These are phyloP conservation scores for Dendropsophus ebraccatus DNA, from an alignment of 2,113 vertebrate genomes.

Conservation along the genomic window DNA sequence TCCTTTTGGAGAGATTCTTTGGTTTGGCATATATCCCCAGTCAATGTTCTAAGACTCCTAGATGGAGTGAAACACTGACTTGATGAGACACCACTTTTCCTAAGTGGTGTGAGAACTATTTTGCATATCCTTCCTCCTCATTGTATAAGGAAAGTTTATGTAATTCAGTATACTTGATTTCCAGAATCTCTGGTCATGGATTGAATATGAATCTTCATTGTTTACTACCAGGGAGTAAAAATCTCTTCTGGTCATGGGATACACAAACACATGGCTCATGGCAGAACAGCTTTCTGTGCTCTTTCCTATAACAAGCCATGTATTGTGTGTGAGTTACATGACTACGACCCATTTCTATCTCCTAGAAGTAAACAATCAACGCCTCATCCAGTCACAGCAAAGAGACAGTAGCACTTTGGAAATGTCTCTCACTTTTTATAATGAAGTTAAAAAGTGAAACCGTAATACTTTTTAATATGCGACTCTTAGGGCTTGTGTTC, in stretches of 20 bases:
- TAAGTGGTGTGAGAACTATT: too few species aligned
- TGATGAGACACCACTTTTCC: too few species aligned
- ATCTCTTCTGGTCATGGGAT: background rate
- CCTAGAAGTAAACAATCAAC: background rate
- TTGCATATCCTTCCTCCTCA: too few species aligned
- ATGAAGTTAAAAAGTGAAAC: background rate
- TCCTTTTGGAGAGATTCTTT: too few species aligned
- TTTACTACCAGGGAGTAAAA: background rate
- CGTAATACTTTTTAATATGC: background rate
- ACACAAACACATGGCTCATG: background rate
- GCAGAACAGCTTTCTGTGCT: background rate
- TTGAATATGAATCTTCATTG: background rate
- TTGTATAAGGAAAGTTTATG: too few species aligned
- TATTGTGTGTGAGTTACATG: background rate
- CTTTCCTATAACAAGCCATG: background rate
- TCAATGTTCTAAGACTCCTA: too few species aligned
- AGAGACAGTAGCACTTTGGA: too few species aligned
- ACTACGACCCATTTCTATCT: background rate
- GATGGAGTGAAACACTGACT: too few species aligned
- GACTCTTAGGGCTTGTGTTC: background rate
- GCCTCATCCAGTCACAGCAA: background rate
- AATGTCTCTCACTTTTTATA: too few species aligned
- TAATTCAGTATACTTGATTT: too few species aligned
- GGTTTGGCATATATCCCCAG: too few species aligned
- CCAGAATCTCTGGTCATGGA: too few species aligned